Evolutionary conservation across 2,797 vertebrate genomes (phyloP).

Genomic region (Sebastes steindachneri): DNA sequence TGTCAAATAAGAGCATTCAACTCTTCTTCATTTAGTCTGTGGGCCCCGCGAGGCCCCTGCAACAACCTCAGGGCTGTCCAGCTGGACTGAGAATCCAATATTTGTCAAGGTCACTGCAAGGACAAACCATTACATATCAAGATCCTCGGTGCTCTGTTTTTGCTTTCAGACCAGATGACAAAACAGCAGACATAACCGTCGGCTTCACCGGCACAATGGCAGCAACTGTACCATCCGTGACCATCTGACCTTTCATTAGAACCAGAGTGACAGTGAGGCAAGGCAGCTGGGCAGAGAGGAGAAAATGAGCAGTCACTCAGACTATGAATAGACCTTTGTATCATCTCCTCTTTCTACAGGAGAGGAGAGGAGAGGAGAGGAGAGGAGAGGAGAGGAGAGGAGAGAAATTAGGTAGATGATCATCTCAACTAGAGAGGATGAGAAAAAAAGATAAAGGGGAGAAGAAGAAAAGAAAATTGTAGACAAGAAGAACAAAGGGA

Average conservation of each 20-base stretch:
- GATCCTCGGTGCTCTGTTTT: constrained; percentile 28
- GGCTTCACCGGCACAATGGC: constrained; percentile 59
- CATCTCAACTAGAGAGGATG: not conserved
- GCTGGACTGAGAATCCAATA: constrained; percentile 42
- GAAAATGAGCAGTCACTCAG: constrained; percentile 74
- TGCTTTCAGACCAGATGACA: constrained; percentile 56
- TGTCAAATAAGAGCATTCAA: constrained; percentile 24
- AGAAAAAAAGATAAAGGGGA: not conserved
- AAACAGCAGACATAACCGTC: constrained; percentile 34
- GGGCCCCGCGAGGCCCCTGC: not conserved
- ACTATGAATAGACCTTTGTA: constrained; percentile 76
- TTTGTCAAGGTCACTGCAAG: constrained; percentile 64
- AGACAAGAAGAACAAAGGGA: constrained; percentile 5
- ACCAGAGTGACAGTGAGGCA: constrained; percentile 68
- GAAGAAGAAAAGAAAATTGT: not conserved
- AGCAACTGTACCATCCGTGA: constrained; percentile 60
- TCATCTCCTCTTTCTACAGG: constrained; percentile 33
- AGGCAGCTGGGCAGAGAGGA: constrained; percentile 63
- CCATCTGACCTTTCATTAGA: constrained; percentile 72
- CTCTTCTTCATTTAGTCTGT: constrained; percentile 47
- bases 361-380: no score
- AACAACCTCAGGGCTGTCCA: constrained; percentile 18
- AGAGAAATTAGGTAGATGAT: not conserved
- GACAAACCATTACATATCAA: constrained; percentile 41
- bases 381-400: not conserved